These are phyloP conservation scores for Melanerpes formicivorus DNA, from an alignment of 2,113 vertebrate species.

Conservation along the genomic window DNA sequence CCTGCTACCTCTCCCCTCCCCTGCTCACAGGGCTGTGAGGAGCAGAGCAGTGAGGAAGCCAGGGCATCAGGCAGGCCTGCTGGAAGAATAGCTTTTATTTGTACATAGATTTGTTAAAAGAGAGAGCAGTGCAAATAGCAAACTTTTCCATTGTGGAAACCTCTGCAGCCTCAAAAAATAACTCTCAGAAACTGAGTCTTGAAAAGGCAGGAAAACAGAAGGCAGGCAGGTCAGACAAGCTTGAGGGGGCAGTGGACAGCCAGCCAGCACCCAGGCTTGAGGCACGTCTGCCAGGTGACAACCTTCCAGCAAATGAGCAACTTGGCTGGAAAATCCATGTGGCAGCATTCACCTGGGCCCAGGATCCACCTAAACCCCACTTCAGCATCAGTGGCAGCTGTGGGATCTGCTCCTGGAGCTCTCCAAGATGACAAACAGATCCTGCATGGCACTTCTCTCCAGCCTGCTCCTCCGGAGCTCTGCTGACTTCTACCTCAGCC, in stretches of 20 bases:
- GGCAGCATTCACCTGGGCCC: background rate
- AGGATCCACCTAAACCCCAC: too few species aligned
- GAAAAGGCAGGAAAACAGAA: background rate
- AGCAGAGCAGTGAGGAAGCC: background rate
- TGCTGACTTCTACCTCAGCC: background rate
- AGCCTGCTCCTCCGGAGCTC: accelerated
- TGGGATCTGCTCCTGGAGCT: background rate
- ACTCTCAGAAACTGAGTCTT: background rate
- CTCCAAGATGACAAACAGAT: background rate
- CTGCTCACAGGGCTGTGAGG: too few species aligned
- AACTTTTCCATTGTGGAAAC: background rate
- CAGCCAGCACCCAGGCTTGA: background rate
- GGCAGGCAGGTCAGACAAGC: background rate
- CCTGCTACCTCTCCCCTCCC: background rate
- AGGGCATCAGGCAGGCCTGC: background rate
- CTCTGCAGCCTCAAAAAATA: background rate
- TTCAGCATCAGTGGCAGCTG: too few species aligned
- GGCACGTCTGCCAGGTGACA: background rate
- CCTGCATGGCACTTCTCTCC: too few species aligned
- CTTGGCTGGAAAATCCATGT: background rate
- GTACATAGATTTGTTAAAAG: background rate
- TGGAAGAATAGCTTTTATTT: background rate
- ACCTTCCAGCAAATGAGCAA: background rate
- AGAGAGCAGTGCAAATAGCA: background rate
- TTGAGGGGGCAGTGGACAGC: accelerated